phyloP scores from a whole-genome alignment of 2,888 invertebrate species.

The Onthophagus sagittarius region DNA sequence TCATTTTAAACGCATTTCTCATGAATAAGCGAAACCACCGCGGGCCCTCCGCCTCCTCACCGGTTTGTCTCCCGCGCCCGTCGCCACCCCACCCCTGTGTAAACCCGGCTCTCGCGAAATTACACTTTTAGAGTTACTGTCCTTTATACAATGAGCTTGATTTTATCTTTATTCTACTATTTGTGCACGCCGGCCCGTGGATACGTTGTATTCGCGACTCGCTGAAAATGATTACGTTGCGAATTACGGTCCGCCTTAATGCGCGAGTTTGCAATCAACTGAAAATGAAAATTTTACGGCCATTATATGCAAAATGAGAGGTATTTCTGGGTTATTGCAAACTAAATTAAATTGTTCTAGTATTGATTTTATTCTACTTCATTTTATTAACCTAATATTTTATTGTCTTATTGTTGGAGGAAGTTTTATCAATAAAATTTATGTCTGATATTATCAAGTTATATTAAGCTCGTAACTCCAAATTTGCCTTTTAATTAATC shows the following conservation, averaged over 20 bases:
- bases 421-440: no score
- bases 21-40: conserved; percentile 46
- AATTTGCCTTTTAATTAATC: no score
- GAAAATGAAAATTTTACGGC: conserved; percentile 1
- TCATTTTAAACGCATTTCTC: conserved; percentile 47
- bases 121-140: conserved; percentile 39
- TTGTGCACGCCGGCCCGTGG: conserved; percentile 26
- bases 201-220: conserved; percentile 1
- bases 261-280: conserved; percentile 2
- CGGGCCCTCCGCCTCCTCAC: conserved; percentile 19
- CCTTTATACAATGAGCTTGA: conserved; percentile 36
- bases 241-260: conserved; percentile 14
- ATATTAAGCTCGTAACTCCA: no score
- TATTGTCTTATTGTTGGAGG: no score
- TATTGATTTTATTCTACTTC: background rate
- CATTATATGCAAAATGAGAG: background rate
- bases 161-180: conserved; percentile 40
- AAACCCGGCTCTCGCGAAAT: conserved; percentile 42
- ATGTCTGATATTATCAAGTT: no score
- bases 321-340: background rate
- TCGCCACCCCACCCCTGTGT: conserved; percentile 36
- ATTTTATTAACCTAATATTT: no score
- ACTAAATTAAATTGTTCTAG: background rate
- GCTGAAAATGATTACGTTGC: conserved; percentile 11
- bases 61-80: conserved; percentile 14